Conservation (phyloP, 2,797 vertebrate species). For the Amblyopsis hoosieri region DNA sequence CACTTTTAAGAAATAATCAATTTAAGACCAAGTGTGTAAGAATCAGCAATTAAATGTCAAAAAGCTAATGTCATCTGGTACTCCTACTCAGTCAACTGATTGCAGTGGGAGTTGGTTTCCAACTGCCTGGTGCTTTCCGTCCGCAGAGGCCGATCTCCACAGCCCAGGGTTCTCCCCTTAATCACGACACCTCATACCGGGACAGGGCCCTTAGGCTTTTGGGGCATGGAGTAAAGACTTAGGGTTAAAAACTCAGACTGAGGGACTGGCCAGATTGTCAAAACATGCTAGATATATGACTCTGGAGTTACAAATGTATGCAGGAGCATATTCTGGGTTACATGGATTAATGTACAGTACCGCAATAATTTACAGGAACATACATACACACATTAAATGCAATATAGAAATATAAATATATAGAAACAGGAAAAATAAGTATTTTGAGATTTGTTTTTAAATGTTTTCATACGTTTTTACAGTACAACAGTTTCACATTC, state of each 20-base stretch:
- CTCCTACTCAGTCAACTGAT: slow-evolving; percentile 31
- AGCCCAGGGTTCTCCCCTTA: slow-evolving; percentile 64
- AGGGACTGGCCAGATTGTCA: slow-evolving; percentile 67
- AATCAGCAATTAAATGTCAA: slow-evolving; percentile 11
- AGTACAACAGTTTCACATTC: no score
- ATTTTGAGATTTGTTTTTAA: no score
- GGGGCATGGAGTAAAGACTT: slow-evolving; percentile 50
- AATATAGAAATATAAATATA: no score
- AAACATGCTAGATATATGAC: slow-evolving; percentile 58
- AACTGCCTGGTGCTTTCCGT: slow-evolving; percentile 68
- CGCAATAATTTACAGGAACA: slow-evolving; percentile 10
- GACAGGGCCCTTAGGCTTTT: slow-evolving; percentile 46
- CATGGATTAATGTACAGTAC: slow-evolving; percentile 22
- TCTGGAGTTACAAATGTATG: slow-evolving; percentile 25
- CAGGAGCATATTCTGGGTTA: slow-evolving; percentile 19
- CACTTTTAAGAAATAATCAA: slow-evolving; percentile 2
- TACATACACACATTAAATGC: no score
- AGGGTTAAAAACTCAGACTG: slow-evolving; percentile 57
- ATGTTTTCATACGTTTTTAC: no score
- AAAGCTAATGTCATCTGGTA: slow-evolving; percentile 16
- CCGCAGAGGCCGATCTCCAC: slow-evolving; percentile 42
- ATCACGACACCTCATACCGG: slow-evolving; percentile 65
- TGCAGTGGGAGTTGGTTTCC: slow-evolving; percentile 59
- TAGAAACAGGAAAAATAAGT: no score
- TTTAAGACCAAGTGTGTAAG: background rate